Evolutionary conservation across 2,888 invertebrate genomes (phyloP), one percentile per base, ranked within the genome.

Genomic region (Chloroclysta siterata): DNA sequence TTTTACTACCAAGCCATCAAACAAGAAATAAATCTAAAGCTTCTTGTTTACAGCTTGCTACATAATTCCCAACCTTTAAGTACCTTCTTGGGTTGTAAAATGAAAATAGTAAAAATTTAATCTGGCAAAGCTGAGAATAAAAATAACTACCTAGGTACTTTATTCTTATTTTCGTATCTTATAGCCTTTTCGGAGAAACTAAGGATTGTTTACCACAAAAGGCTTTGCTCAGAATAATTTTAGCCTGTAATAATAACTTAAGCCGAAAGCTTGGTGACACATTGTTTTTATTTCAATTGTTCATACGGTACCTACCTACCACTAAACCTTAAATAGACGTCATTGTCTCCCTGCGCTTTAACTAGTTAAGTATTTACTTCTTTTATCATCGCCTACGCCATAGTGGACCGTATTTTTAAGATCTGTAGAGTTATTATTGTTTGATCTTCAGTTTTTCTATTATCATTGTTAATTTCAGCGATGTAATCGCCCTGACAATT

Each of bases 381-480:
- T 76, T 70, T 77, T 72, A 74, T 77, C 53, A 54, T 50, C 44
- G 63, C 60, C 42, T 44, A 58, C n/a, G 14, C 44, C 2, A 78
- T 70, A 79, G 66, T 72, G 60, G 71, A 72, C 82, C 77, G 64
- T 85, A 76, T 78, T 39, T 42, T 22, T 28, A 60, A 15, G 2
- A 1, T 3, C 0, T 62, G 79, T 76, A 73, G 72, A 80, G 78
- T 64, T 50, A 68, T 68, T 78, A 71, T 51, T 54, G 57, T 60
- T 73, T 72, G 68, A 54, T 36, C 44, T 14, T 60, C 5, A 22
- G 64, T 68, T 73, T 65, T 73, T 79, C 82, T 82, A 83, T 84
- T 83, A 84, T 84, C 77, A 82, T 84, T 81, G 83, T 87, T 87
- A 87, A 86, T 88, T 86, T 88, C 83, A 87, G 86, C 89, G 83